Base-by-base conservation (phyloP, 1,140 invertebrate genomes). In the Planococcus citri region DNA sequence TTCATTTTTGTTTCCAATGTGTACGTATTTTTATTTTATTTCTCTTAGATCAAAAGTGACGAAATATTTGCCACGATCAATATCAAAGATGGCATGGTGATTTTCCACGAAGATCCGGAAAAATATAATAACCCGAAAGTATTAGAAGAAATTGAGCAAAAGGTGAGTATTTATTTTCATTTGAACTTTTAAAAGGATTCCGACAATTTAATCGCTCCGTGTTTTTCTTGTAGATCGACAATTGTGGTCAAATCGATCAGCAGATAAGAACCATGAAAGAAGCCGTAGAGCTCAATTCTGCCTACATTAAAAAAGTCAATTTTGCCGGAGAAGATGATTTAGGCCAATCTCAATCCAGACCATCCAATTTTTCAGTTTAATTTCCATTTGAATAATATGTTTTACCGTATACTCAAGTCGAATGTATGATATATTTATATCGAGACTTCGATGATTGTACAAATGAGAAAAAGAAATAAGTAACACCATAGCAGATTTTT, bases 31-130 rank as follows among this genome's bases (percentile, higher is more conserved):
- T n/a, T n/a, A n/a, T n/a, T n/a, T n/a, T n/a, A n/a, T 51, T 20
- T 51, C 6, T 51, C n/a, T 67, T 75, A 97, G 94, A 98, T 98
- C 75, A 92, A 97, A 82, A 92, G 96, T 80, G 90, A 91, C 68
- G 93, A 97, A 82, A 97, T 98, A 73, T 97, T 90, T 83, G 95
- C 95, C 0, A 91, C 90, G 72, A 97, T 98, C 69, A 97, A 97
- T 82, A 93, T 97, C 80, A 95, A 94, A 79, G 95, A 97, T 81
- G 95, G 95, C 12, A 98, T 97, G 95, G 95, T 98, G 17, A 83
- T 94, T 25, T 98, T 98, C 77, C 87, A 93, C 73, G 94, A 97
- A 78, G 93, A 93, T 81, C 94, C 95, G 29, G 94, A 97, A 78
- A 95, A 95, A 77, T 96, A 94, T 77, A 90, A 95, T 74, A 91